Percentiles rank a stretch among this genome's conserved stretches.
Conservation (phyloP, 2,797 vertebrate species). For the Sebastes nivosus region DNA sequence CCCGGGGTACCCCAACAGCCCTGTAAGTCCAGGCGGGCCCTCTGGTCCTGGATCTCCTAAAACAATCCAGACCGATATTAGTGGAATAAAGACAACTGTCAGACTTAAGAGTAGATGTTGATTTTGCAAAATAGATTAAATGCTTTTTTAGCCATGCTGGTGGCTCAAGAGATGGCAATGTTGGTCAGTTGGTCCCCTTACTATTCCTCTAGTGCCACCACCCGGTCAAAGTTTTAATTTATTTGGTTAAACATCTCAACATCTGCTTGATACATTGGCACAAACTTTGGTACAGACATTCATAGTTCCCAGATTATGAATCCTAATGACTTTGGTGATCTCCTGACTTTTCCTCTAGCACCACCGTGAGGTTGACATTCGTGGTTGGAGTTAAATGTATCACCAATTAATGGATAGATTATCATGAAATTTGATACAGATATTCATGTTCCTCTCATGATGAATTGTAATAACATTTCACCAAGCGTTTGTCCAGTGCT, state of each 20-base stretch:
- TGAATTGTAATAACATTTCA: neutral
- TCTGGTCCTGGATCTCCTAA: constrained; percentile 89
- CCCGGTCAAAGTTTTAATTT: neutral
- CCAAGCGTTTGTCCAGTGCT: neutral
- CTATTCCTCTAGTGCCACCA: neutral
- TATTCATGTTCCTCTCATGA: neutral
- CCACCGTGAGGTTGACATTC: too few species aligned
- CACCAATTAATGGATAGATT: neutral
- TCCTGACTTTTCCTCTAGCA: too few species aligned
- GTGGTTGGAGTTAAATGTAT: neutral
- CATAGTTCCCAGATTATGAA: too few species aligned
- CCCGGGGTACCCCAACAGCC: constrained; percentile 86
- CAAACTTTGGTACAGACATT: too few species aligned
- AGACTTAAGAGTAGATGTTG: neutral
- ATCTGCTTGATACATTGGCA: too few species aligned
- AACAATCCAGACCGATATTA: constrained; percentile 42
- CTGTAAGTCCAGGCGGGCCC: constrained; percentile 86
- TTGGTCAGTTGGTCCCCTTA: neutral
- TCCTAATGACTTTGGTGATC: too few species aligned
- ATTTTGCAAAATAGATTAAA: neutral
- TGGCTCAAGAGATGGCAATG: neutral
- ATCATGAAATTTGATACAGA: neutral
- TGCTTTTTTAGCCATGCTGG: neutral
- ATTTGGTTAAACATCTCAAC: neutral
- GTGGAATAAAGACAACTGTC: neutral